Evolutionary conservation across 2,797 vertebrate species (phyloP).

Genomic region (Sciaenops ocellatus): DNA sequence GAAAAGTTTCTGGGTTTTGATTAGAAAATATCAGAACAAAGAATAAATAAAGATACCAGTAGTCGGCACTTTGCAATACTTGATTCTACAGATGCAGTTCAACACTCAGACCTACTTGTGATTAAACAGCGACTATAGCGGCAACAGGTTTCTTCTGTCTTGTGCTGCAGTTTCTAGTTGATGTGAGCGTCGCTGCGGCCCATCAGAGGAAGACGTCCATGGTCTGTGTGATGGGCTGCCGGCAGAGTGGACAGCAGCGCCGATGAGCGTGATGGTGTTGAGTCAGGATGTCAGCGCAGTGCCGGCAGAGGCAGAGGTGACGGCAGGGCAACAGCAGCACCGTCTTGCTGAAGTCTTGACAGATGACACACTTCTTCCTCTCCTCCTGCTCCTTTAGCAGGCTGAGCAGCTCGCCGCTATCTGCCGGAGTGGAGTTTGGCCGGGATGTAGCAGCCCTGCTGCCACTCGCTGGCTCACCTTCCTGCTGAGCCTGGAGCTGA

Average conservation of each 20-base stretch:
- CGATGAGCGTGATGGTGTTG: slow-evolving; percentile 85
- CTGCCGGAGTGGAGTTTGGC: slow-evolving; percentile 35
- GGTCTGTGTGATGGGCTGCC: slow-evolving; percentile 91
- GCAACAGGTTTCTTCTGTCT: neutral
- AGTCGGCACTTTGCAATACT: slow-evolving; percentile 5
- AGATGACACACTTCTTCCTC: slow-evolving; percentile 94
- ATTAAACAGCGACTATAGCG: too few relatives aligned
- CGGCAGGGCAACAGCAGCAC: slow-evolving; percentile 92
- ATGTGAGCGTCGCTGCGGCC: neutral
- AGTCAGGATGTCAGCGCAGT: slow-evolving; percentile 89
- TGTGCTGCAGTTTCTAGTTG: neutral
- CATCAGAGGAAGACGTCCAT: slow-evolving; percentile 92
- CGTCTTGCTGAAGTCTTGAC: slow-evolving; percentile 92
- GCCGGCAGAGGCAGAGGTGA: slow-evolving; percentile 92
- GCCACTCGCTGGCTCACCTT: neutral
- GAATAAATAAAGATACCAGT: neutral
- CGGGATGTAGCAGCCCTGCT: slow-evolving; percentile 57
- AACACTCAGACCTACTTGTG: too few relatives aligned
- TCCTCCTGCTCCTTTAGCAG: slow-evolving; percentile 93
- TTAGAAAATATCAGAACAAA: neutral
- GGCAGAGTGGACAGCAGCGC: slow-evolving; percentile 93
- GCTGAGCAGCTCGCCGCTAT: slow-evolving; percentile 65
- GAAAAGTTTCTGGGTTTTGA: neutral
- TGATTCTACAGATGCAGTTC: neutral
- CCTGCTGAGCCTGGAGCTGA: neutral